Evolutionary conservation across 2,113 vertebrate species (phyloP).

Genomic region (Microcebus tavaratra): DNA sequence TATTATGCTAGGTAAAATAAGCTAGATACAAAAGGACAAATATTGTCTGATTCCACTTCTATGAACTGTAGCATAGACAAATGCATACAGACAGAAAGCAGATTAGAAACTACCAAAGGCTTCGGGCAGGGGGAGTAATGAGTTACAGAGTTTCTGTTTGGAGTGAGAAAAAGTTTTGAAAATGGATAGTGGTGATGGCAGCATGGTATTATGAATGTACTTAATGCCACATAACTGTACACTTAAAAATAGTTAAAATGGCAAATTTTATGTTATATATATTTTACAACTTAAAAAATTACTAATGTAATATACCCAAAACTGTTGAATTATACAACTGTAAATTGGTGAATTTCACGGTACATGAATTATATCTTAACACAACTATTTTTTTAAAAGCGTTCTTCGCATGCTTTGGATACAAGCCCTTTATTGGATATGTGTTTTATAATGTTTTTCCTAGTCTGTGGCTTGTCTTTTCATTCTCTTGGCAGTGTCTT

Average conservation of each 20-base stretch:
- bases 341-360: neutral
- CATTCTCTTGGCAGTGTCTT: neutral
- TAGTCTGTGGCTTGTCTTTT: neutral
- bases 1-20: neutral
- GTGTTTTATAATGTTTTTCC: neutral
- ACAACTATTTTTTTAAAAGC: neutral
- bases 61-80: neutral
- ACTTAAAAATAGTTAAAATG: neutral
- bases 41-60: neutral
- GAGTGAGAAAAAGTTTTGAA: neutral
- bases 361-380: constrained; percentile 12
- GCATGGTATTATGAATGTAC: neutral
- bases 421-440: neutral
- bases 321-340: neutral
- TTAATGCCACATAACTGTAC: neutral
- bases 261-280: neutral
- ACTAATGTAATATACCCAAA: neutral
- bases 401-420: constrained; percentile 5
- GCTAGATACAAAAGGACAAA: neutral
- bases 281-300: neutral
- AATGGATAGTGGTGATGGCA: neutral
- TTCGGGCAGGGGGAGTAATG: neutral
- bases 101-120: neutral
- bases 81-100: neutral
- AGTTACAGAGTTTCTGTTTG: neutral